phyloP scores from a whole-genome alignment of 2,797 vertebrate species.

The Anguilla marmorata region DNA sequence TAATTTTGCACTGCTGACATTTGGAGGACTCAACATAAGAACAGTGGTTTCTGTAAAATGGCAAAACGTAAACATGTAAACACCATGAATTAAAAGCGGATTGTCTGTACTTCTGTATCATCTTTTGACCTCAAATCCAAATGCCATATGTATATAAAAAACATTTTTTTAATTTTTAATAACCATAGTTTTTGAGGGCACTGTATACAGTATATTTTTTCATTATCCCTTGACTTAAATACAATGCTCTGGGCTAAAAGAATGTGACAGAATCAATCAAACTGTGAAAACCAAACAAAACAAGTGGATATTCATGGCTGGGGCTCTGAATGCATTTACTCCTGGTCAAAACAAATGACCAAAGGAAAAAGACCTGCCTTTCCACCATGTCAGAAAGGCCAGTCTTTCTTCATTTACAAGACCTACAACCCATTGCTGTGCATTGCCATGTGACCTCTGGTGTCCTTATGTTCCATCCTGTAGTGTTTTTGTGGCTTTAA shows the following conservation, averaged over 20 bases:
- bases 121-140: neutral
- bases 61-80: neutral
- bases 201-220: constrained; percentile 2
- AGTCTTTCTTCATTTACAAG: neutral
- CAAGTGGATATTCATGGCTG: neutral
- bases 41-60: too few species aligned
- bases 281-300: constrained; percentile 16
- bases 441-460: neutral
- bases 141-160: neutral
- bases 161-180: neutral
- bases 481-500: neutral
- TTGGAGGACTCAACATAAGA: too few species aligned
- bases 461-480: neutral
- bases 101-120: too few species aligned
- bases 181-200: neutral
- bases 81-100: neutral
- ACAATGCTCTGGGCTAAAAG: constrained; percentile 28
- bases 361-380: neutral
- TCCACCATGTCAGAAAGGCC: neutral
- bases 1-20: too few species aligned
- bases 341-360: neutral
- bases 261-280: constrained; percentile 38
- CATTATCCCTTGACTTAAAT: constrained; percentile 13
- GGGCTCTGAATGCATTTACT: neutral
- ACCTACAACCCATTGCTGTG: neutral